These are phyloP conservation scores for Antrozous pallidus DNA, from an alignment of 2,797 vertebrate species.

Conservation along the genomic window DNA sequence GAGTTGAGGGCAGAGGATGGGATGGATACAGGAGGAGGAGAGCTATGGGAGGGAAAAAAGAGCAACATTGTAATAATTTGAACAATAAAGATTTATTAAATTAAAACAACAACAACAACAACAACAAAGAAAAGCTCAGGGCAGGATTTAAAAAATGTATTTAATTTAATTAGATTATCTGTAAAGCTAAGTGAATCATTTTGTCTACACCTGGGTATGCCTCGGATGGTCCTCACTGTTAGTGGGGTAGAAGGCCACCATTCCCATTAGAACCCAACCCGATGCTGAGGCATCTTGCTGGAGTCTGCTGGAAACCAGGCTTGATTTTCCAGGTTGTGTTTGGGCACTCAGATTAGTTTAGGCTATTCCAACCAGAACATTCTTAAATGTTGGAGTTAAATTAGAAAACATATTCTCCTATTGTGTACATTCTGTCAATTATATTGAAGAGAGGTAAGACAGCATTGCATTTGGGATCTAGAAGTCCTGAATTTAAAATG, in stretches of 20 bases:
- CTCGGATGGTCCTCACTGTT: not conserved
- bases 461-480: not conserved
- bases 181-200: not conserved
- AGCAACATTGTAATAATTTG: too few relatives aligned
- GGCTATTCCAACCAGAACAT: not conserved
- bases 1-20: too few relatives aligned
- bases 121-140: not conserved
- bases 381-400: not conserved
- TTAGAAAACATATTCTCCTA: not conserved
- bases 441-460: not conserved
- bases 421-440: slow-evolving; percentile 23
- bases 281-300: not conserved
- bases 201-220: not conserved
- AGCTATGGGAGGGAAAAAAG: too few relatives aligned
- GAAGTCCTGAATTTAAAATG: not conserved
- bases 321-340: not conserved
- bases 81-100: too few relatives aligned
- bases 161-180: slow-evolving; percentile 12
- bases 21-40: too few relatives aligned
- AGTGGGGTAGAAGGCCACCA: not conserved
- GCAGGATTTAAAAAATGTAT: not conserved
- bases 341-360: not conserved
- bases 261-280: not conserved
- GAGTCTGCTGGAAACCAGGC: not conserved
- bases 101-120: too few relatives aligned